Conservation (phyloP, 37 sponge, comb jelly and placozoan species). For the Chondrosia reniformis region DNA sequence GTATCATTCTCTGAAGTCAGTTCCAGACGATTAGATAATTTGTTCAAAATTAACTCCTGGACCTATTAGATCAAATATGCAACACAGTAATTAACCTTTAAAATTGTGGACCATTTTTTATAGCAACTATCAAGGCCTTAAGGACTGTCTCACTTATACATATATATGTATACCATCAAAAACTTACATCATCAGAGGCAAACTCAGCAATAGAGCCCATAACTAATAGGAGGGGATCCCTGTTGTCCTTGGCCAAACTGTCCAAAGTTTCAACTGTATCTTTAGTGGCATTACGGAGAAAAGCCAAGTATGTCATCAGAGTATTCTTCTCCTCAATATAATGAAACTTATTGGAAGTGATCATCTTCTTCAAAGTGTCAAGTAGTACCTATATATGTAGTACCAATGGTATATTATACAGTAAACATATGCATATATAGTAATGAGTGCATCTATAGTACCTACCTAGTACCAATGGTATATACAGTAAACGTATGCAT, state of each 20-base stretch:
- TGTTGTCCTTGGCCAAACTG: constrained; percentile 12
- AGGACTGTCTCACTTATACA: not conserved
- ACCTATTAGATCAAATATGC: not conserved
- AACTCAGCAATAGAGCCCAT: constrained; percentile 14
- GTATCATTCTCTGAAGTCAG: not conserved
- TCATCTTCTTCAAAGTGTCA: constrained; percentile 1
- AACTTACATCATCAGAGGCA: not conserved
- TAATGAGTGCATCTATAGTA: not conserved
- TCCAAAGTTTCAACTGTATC: constrained; percentile 4
- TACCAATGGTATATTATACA: too few relatives aligned
- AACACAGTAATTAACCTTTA: not conserved
- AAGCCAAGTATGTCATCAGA: constrained; percentile 4
- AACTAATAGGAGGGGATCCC: not conserved
- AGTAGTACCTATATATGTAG: not conserved
- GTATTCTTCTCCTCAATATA: not conserved
- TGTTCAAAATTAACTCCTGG: not conserved
- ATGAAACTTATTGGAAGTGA: not conserved
- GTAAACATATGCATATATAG: not conserved
- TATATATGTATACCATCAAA: not conserved
- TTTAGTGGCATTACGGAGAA: constrained; percentile 9
- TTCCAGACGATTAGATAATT: constrained; percentile 18
- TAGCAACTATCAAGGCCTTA: not conserved
- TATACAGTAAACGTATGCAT: not conserved
- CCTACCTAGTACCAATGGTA: too few relatives aligned
- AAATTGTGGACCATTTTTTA: not conserved